phyloP scores from a whole-genome alignment of 2,797 vertebrate genomes.

The Podarcis lilfordi region DNA sequence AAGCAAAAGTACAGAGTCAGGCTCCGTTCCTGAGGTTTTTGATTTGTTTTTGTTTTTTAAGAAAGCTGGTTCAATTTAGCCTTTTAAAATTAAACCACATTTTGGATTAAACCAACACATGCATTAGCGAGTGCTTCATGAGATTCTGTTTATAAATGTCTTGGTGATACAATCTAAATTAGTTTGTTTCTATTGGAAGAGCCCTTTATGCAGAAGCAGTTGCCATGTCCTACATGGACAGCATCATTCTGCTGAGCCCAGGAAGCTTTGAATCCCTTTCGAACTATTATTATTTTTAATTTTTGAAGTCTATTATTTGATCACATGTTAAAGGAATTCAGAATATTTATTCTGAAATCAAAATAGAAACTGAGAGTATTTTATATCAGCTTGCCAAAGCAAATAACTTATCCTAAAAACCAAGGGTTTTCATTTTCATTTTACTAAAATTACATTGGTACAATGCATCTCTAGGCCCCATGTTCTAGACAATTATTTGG shows the following conservation, averaged over 20 bases:
- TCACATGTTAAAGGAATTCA: conserved; percentile 57
- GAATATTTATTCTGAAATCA: conserved; percentile 48
- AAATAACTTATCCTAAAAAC: conserved; percentile 52
- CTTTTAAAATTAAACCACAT: conserved; percentile 63
- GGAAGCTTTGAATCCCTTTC: conserved; percentile 55
- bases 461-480: not conserved
- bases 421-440: not conserved
- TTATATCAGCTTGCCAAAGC: conserved; percentile 58
- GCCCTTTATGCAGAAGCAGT: conserved; percentile 32
- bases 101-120: conserved; percentile 59
- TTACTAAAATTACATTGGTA: not conserved
- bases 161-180: conserved; percentile 54
- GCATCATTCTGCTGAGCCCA: conserved; percentile 38
- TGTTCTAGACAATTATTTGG: not conserved
- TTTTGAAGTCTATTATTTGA: conserved; percentile 31
- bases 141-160: conserved; percentile 36
- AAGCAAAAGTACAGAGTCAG: conserved; percentile 45
- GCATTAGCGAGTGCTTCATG: conserved; percentile 49
- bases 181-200: conserved; percentile 54
- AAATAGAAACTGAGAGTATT: conserved; percentile 57
- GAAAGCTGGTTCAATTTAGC: conserved; percentile 17
- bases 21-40: conserved; percentile 16
- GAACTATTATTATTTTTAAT: conserved; percentile 49
- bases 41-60: not conserved
- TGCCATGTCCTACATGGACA: conserved; percentile 46